A percentile compares a stretch with the other conserved stretches of the same genome.
Evolutionary conservation across 1,140 invertebrate species (phyloP).

Genomic region (Uloborus diversus): DNA sequence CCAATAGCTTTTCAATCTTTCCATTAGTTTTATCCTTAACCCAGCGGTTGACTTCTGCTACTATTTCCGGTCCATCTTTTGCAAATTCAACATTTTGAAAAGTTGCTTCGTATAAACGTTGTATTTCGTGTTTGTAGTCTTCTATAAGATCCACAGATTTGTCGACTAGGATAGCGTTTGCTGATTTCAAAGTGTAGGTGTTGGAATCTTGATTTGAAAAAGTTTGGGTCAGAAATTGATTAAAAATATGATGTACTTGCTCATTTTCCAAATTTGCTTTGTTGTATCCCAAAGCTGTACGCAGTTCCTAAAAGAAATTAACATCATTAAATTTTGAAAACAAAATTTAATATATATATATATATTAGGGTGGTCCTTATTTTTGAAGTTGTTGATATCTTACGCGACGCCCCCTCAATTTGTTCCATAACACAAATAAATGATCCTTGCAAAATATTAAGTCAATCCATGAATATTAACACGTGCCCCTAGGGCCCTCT

Average conservation of each 20-base stretch:
- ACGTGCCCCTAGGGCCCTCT: no score
- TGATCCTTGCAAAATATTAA: no score
- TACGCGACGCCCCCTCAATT: no score
- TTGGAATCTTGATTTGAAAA: background rate
- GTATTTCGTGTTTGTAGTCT: background rate
- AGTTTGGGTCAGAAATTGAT: background rate
- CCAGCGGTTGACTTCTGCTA: constrained; percentile 76
- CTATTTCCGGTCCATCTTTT: background rate
- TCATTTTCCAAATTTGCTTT: background rate
- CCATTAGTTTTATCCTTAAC: constrained; percentile 77
- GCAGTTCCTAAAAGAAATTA: background rate
- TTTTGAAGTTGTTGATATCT: no score
- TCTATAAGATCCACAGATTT: background rate
- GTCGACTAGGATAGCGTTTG: background rate
- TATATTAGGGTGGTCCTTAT: no score
- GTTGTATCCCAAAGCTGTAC: background rate
- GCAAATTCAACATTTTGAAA: background rate
- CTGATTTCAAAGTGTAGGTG: background rate
- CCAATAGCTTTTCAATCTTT: constrained; percentile 76
- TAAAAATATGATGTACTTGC: background rate
- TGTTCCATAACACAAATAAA: no score
- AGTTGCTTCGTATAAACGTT: background rate
- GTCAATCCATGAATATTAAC: no score
- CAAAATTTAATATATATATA: no score
- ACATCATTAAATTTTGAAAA: no score